These are phyloP conservation scores for Gymnothorax reevesii DNA, from an alignment of 2,797 vertebrate genomes.

Conservation along the genomic window DNA sequence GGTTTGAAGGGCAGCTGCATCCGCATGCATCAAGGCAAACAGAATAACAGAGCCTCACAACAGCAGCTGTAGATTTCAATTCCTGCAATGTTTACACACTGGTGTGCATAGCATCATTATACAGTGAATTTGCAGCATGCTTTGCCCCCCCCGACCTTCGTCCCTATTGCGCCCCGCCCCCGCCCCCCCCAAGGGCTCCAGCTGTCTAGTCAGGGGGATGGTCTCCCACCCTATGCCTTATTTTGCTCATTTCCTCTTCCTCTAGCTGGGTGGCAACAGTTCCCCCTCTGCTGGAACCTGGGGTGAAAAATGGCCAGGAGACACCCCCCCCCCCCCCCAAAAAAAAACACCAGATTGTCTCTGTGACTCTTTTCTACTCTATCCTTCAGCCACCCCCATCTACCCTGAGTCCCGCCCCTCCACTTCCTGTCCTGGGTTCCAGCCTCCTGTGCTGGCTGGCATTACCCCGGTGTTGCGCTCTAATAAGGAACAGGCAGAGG, in stretches of 20 bases:
- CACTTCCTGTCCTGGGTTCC: slow-evolving; percentile 5
- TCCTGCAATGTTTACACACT: background rate
- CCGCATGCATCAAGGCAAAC: background rate
- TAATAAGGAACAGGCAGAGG: slow-evolving; percentile 40
- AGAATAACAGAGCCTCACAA: background rate
- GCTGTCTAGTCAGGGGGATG: background rate
- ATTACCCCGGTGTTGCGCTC: slow-evolving; percentile 13
- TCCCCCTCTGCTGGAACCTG: slow-evolving; percentile 23
- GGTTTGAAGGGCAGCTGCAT: background rate
- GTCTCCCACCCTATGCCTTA: slow-evolving; percentile 1
- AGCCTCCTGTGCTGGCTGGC: background rate
- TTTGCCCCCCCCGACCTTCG: too few relatives aligned
- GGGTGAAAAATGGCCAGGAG: background rate
- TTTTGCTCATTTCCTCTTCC: slow-evolving; percentile 21
- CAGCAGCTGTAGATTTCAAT: background rate
- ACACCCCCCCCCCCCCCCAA: background rate
- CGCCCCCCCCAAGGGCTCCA: background rate
- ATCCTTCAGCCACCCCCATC: background rate
- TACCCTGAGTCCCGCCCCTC: slow-evolving; percentile 27
- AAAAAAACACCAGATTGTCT: too few relatives aligned
- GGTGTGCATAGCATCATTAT: background rate
- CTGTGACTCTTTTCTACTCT: background rate
- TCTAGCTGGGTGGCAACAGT: slow-evolving; percentile 34
- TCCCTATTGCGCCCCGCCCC: background rate
- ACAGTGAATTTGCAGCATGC: background rate